phyloP scores from a whole-genome alignment of 2,797 vertebrate species.

The Pitangus sulphuratus region DNA sequence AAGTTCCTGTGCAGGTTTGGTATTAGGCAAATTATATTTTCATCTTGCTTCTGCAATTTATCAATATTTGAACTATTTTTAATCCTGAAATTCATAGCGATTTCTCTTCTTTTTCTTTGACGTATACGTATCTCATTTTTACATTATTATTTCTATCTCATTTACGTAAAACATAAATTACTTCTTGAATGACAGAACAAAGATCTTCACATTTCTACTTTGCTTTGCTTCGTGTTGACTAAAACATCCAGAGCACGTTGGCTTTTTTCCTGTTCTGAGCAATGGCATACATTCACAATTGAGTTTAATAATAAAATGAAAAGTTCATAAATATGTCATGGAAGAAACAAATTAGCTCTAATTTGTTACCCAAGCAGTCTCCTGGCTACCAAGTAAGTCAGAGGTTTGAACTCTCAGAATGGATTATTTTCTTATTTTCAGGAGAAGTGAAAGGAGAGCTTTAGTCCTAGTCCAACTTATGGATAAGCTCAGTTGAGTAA shows the following conservation, averaged over 20 bases:
- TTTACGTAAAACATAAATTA: background rate
- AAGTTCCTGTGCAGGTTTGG: background rate
- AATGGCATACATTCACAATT: background rate
- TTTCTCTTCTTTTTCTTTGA: background rate
- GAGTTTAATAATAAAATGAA: background rate
- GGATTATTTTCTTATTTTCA: constrained; percentile 35
- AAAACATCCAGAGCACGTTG: background rate
- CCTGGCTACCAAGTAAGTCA: background rate
- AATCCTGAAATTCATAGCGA: background rate
- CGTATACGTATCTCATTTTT: background rate
- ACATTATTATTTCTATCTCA: background rate
- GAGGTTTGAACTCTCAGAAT: background rate
- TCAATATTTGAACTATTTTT: background rate
- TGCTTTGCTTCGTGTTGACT: background rate
- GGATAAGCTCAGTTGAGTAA: background rate
- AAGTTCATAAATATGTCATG: constrained; percentile 10
- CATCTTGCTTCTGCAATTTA: background rate
- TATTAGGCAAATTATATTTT: background rate
- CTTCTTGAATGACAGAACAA: background rate
- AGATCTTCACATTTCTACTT: background rate
- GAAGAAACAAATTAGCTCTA: background rate
- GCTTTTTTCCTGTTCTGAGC: background rate
- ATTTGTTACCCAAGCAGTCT: constrained; percentile 17
- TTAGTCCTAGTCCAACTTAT: background rate
- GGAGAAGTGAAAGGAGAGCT: background rate